Base-by-base conservation (phyloP, 53 echinoderm and acorn worm genomes). In the Holothuria leucospilota region DNA sequence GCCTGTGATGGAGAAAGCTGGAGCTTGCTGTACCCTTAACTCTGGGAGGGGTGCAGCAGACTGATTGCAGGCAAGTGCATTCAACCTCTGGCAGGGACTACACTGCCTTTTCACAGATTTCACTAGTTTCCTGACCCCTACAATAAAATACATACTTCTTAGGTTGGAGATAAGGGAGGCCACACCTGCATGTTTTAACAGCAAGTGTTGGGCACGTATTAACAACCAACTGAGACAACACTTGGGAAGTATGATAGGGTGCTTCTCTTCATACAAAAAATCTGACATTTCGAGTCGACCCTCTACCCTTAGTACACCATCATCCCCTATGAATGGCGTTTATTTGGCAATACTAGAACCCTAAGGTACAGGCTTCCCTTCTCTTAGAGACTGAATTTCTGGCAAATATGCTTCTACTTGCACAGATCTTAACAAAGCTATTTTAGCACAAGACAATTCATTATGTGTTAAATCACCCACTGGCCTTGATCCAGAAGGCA, bases 331-430 rank as follows among this genome's bases (percentile, higher is more conserved):
- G 64, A 63, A 63, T 23, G 64, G 64, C 6, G 64, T 63, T 2
- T 5, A 63, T 27, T 63, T 63, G 15, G 64, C 64, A 63, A 63
- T 18, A 27, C 20, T 63, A 18, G 64, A 63, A 27, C 23, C 23
- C 23, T 63, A 0, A 27, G 64, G 27, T 27, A 63, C 64, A 63
- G 23, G 5, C 8, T 13, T 27, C 64, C 64, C 23, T 0, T 12
- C 64, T 63, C 27, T 27, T 0, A 63, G 23, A 12, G 3, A 23
- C 29, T 14, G 29, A 12, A 71, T 71, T 71, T 71, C 71, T 2
- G 71, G 39, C 39, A 71, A 71, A 71, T 71, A 71, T 34, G 71
- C 71, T 39, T 71, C 71, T 71, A 30, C 29, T 71, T 30, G 38
- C 12, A 71, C 71, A 71, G 39, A 71, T 18, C 34, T 38, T 2